Evolutionary conservation across 2,888 invertebrate genomes (phyloP), one percentile per base, ranked within the genome.

Genomic region (Tetrapedia diversipes): DNA sequence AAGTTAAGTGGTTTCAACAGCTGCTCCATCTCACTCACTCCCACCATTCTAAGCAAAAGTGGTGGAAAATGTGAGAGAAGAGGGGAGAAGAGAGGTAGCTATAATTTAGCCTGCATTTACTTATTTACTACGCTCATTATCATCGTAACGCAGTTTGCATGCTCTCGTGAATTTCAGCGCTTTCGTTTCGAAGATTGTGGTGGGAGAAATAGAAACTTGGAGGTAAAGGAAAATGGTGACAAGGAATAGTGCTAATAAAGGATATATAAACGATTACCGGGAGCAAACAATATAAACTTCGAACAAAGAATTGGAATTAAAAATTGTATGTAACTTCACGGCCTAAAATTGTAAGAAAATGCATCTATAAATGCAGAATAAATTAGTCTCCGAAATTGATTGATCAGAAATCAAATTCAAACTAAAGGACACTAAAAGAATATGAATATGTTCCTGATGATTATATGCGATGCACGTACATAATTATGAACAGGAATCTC

Each of bases 71-170:
- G 24, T 43, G 16, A n/a, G 22, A 2, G 24, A 1, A 14, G 27
- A 32, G 7, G 1, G 16, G 24, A 24, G 51, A 32, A 4, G 1
- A 11, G 24, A 24, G 51, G 24, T 34, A 45, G 53, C 75, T 60
- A 75, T 75, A 79, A 80, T 76, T 80, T 72, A 59, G 72, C 76
- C 63, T 34, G 71, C 80, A 63, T 76, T 79, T 69, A 64, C 76
- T 80, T 80, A 80, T 80, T 80, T 79, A 72, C 80, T 59, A 56
- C 76, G 66, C 16, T 66, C 79, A 76, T 80, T 80, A 80, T 76
- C 76, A 71, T 69, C 71, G 51, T 72, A 76, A 80, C 70, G 76
- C 63, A 63, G 57, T 64, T 79, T 47, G 65, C 49, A 43, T 43
- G 67, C 67, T 60, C 63, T 51, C 43, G 69, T 53, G 56, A 57